phyloP scores from a whole-genome alignment of 1,140 invertebrate genomes.

The Ceratina australensis region DNA sequence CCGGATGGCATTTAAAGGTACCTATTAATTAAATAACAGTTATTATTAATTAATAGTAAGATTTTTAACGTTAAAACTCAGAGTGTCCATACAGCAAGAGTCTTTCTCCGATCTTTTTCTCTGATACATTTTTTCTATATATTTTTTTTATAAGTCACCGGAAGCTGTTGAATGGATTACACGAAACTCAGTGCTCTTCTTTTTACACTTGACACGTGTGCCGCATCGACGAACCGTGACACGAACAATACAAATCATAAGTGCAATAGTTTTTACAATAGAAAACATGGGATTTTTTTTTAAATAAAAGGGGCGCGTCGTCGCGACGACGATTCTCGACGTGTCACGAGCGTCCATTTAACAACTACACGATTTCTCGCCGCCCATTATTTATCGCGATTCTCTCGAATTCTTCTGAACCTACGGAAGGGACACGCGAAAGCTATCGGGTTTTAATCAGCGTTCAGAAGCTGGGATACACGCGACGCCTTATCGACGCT shows the following conservation, averaged over 20 bases:
- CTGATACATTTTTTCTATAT: slow-evolving; percentile 11
- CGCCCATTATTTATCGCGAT: not conserved
- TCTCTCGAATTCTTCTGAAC: no score
- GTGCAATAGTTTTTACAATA: slow-evolving; percentile 80
- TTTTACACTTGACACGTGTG: slow-evolving; percentile 32
- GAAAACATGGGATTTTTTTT: slow-evolving; percentile 65
- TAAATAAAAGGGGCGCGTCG: slow-evolving; percentile 26
- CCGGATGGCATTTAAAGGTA: slow-evolving; percentile 71
- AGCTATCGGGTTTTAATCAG: not conserved
- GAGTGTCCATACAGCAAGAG: slow-evolving; percentile 51
- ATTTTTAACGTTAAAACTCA: slow-evolving; percentile 25
- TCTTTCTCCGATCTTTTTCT: slow-evolving; percentile 58
- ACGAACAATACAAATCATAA: slow-evolving; percentile 74
- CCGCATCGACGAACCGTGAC: slow-evolving; percentile 39
- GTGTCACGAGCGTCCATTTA: slow-evolving; percentile 22
- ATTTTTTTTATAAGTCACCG: slow-evolving; percentile 4
- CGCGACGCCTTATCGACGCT: not conserved
- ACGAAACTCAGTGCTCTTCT: slow-evolving; percentile 36
- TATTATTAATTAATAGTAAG: slow-evolving; percentile 53
- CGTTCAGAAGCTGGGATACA: not conserved
- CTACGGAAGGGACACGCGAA: not conserved
- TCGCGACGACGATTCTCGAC: not conserved
- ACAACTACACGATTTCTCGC: not conserved
- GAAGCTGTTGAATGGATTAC: slow-evolving; percentile 20
- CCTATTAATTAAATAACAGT: slow-evolving; percentile 65